Evolutionary conservation across 2,797 vertebrate species (phyloP).

Genomic region (Chaenodraco wilsoni): DNA sequence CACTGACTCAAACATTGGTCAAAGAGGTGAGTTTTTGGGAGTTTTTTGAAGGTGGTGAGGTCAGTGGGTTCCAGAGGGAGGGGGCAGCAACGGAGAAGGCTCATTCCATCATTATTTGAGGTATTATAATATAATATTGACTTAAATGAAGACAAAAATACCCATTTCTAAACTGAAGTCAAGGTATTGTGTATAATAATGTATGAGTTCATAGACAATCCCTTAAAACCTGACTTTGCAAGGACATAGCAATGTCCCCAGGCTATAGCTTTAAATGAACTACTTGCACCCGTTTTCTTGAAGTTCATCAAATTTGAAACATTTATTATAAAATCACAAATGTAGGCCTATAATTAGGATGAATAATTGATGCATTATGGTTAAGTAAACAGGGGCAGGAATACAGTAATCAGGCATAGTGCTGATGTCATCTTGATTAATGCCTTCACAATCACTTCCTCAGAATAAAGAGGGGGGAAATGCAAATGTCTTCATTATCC

Average conservation of each 20-base stretch:
- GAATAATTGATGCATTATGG: background rate
- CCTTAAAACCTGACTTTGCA: conserved; percentile 9
- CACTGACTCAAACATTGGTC: background rate
- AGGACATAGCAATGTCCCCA: background rate
- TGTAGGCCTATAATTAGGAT: background rate
- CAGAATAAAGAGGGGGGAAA: background rate
- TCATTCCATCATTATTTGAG: background rate
- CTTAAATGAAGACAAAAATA: background rate
- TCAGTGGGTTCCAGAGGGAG: too few relatives aligned
- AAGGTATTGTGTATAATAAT: too few relatives aligned
- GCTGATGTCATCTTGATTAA: background rate
- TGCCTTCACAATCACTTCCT: background rate
- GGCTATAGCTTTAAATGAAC: conserved; percentile 21
- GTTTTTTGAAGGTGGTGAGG: too few relatives aligned
- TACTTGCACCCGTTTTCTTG: conserved; percentile 32
- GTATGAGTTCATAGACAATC: background rate
- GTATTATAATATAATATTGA: background rate
- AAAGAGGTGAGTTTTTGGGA: too few relatives aligned
- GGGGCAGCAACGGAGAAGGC: too few relatives aligned
- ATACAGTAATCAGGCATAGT: background rate
- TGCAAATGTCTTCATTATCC: conserved; percentile 22
- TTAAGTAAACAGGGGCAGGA: background rate
- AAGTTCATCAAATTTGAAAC: background rate
- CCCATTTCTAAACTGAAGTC: background rate
- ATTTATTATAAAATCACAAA: background rate